These are phyloP conservation scores for Hyposmocoma kahamanoa DNA, from an alignment of 1,140 invertebrate genomes.

Conservation along the genomic window DNA sequence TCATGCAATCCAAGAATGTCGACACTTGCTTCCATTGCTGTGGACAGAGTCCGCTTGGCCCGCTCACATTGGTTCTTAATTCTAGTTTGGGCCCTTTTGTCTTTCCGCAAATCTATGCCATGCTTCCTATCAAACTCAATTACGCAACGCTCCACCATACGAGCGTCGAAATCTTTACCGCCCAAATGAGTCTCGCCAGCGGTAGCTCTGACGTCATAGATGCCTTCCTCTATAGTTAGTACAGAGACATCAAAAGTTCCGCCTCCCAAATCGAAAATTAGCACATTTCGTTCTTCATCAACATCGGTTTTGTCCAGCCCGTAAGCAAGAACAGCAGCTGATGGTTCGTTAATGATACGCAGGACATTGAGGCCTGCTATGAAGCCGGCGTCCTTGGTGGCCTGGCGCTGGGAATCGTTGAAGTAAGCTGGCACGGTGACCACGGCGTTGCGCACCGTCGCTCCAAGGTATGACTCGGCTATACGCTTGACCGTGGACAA, in stretches of 20 bases:
- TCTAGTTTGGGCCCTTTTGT: not conserved
- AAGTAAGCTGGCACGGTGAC: not conserved
- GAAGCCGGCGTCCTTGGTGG: not conserved
- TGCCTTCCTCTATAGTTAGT: not conserved
- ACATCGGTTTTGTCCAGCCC: slow-evolving; percentile 36
- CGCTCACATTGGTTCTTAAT: not conserved
- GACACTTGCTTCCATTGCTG: not conserved
- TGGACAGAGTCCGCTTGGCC: not conserved
- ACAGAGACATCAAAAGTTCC: not conserved
- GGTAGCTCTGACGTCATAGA: not conserved
- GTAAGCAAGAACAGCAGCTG: not conserved
- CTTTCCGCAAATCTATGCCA: not conserved
- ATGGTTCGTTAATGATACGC: not conserved
- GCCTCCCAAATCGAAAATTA: slow-evolving; percentile 1
- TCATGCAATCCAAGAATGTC: not conserved
- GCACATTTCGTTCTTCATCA: not conserved
- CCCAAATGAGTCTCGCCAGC: slow-evolving; percentile 1
- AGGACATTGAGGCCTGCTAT: not conserved
- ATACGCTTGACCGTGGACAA: not conserved
- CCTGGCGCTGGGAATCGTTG: not conserved
- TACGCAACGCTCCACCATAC: not conserved
- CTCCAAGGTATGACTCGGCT: not conserved
- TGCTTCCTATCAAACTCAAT: not conserved
- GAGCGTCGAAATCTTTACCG: slow-evolving; percentile 1
- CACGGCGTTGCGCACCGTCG: not conserved